phyloP scores from a whole-genome alignment of 1,140 invertebrate species.

The Nilaparvata lugens region DNA sequence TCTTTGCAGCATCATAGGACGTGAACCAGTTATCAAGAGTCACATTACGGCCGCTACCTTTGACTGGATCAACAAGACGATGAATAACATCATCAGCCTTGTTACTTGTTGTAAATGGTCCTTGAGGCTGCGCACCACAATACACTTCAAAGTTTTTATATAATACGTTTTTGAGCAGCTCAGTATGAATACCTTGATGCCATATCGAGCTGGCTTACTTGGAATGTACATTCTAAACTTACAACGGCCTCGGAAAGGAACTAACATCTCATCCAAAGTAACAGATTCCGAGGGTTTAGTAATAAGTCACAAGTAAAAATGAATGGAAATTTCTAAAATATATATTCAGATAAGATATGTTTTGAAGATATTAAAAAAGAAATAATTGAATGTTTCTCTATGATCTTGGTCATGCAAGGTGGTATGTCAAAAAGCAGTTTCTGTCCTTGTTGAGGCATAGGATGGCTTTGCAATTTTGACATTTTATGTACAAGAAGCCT shows the following conservation, averaged over 20 bases:
- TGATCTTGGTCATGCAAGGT: too few relatives aligned
- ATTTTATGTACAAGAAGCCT: too few relatives aligned
- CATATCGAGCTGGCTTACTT: slow-evolving; percentile 33
- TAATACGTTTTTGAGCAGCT: slow-evolving; percentile 31
- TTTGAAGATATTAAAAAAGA: too few relatives aligned
- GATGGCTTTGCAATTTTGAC: too few relatives aligned
- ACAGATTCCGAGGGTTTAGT: slow-evolving; percentile 21
- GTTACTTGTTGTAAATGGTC: slow-evolving; percentile 28
- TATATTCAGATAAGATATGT: too few relatives aligned
- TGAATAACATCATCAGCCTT: slow-evolving; percentile 29
- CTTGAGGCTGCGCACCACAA: slow-evolving; percentile 29
- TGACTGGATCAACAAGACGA: slow-evolving; percentile 31
- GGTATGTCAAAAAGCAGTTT: too few relatives aligned
- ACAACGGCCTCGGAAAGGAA: slow-evolving; percentile 32
- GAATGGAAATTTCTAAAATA: too few relatives aligned
- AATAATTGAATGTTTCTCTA: too few relatives aligned
- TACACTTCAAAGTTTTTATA: slow-evolving; percentile 30
- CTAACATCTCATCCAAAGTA: slow-evolving; percentile 33
- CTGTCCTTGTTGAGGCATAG: too few relatives aligned
- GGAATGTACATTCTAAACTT: slow-evolving; percentile 36
- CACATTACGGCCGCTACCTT: slow-evolving; percentile 31
- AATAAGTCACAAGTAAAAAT: too few relatives aligned
- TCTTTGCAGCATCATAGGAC: slow-evolving; percentile 27
- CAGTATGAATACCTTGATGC: slow-evolving; percentile 33
- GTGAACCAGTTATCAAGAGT: slow-evolving; percentile 36